Conservation (phyloP, 2,888 invertebrate species). For the Dryomyza anilis region DNA sequence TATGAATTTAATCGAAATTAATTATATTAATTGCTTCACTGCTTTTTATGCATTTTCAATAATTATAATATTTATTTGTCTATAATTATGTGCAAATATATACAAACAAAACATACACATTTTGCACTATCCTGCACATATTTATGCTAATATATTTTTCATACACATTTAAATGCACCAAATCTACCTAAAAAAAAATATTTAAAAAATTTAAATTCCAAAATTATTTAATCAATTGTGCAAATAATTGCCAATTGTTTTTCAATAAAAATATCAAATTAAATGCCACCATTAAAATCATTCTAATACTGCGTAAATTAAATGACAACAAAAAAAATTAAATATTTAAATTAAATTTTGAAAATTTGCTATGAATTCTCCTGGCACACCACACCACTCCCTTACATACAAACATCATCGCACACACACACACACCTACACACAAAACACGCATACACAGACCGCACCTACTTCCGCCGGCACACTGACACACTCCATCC, state of each 20-base stretch:
- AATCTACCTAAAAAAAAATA: slow-evolving; percentile 8
- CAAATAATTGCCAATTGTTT: too few relatives aligned
- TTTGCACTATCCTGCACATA: too few relatives aligned
- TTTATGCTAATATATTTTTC: slow-evolving; percentile 15
- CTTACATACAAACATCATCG: slow-evolving; percentile 30
- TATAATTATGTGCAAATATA: slow-evolving; percentile 20
- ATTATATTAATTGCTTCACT: slow-evolving; percentile 30
- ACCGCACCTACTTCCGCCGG: slow-evolving; percentile 59
- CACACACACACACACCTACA: slow-evolving; percentile 40
- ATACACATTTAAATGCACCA: too few relatives aligned
- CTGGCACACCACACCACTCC: slow-evolving; percentile 17
- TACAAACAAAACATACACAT: slow-evolving; percentile 3
- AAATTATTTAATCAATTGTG: too few relatives aligned
- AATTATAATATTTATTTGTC: slow-evolving; percentile 11
- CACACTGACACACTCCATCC: slow-evolving; percentile 58
- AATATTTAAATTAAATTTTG: slow-evolving; percentile 29
- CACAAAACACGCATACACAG: slow-evolving; percentile 37
- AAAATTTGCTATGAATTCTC: too few relatives aligned
- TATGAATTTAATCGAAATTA: neutral
- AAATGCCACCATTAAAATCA: too few relatives aligned
- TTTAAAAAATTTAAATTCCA: too few relatives aligned
- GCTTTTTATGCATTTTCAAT: slow-evolving; percentile 16
- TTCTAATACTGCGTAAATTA: too few relatives aligned
- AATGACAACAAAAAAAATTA: too few relatives aligned
- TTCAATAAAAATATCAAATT: too few relatives aligned